Evolutionary conservation across 2,797 vertebrate species (phyloP), one percentile per base, ranked within the genome.

Genomic region (Pseudochirops corinnae): DNA sequence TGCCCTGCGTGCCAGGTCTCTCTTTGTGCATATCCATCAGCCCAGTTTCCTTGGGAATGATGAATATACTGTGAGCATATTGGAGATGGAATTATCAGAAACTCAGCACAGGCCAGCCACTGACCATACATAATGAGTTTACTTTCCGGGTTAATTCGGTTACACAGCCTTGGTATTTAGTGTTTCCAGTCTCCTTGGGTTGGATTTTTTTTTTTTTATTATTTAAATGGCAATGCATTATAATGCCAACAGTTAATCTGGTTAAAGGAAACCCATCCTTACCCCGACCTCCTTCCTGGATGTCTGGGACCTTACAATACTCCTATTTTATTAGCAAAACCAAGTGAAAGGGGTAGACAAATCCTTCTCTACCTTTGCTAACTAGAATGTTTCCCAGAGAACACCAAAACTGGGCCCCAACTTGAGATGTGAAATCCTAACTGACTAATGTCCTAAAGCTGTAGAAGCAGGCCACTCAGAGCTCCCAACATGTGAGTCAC

Each of bases 81-180:
- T 91, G 50, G 53, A 55, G 90, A 91, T 91, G 28, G 90, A 55
- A 91, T 91, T 55, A 91, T 91, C 50, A 55, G 52, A 91, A 91
- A 91, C 90, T 91, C 90, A n/a, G 29, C 50, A 55, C 90, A 91
- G 90, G 55, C 90, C 90, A 91, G 52, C 52, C 90, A 91, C 90
- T 91, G 90, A 55, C 90, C 90, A 91, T 91, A 91, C 90, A 55
- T 91, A 91, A 91, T 91, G 55, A 91, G 90, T 91, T 91, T 91
- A 91, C 90, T 91, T 91, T 91, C 90, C 0, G 29, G 53, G 90
- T 91, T 91, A 91, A 91, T 91, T 91, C 7, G 2, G 52, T 91
- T 91, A 91, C 90, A 21, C 52, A 91, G 90, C 90, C 55, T 91
- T 91, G 90, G 90, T 91, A 91, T 53, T 91, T 91, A 91, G 90